phyloP scores from a whole-genome alignment of 2,797 vertebrate genomes.

The Cossypha polioptera region DNA sequence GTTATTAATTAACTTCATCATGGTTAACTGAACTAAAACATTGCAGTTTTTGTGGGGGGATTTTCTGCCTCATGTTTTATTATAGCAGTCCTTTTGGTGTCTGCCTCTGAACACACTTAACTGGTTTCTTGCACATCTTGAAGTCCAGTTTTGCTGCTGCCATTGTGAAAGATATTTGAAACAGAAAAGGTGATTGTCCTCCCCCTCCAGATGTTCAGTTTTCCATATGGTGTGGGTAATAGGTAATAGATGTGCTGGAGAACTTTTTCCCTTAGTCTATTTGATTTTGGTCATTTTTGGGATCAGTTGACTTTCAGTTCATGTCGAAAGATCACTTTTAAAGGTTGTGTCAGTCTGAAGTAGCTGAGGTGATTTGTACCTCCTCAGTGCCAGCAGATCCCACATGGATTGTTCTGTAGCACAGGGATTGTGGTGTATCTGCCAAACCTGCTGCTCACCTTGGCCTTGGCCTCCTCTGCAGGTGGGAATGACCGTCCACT shows the following conservation, averaged over 20 bases:
- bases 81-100: background rate
- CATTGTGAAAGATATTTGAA: background rate
- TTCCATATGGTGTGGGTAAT: background rate
- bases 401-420: fast-evolving
- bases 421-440: fast-evolving
- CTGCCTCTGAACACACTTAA: background rate
- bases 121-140: background rate
- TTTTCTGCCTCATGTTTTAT: background rate
- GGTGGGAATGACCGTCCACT: slow-evolving; percentile 99
- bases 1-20: background rate
- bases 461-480: slow-evolving; percentile 56
- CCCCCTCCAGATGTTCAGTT: background rate
- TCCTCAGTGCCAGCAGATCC: background rate
- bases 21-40: slow-evolving; percentile 13
- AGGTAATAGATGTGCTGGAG: background rate
- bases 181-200: background rate
- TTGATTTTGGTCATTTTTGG: background rate
- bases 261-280: background rate
- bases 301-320: background rate
- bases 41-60: background rate
- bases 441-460: background rate
- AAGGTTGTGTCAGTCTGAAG: background rate
- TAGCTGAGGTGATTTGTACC: background rate
- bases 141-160: background rate
- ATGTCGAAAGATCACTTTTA: background rate